phyloP scores from a whole-genome alignment of 1,140 invertebrate genomes.

The Drosophila santomea region DNA sequence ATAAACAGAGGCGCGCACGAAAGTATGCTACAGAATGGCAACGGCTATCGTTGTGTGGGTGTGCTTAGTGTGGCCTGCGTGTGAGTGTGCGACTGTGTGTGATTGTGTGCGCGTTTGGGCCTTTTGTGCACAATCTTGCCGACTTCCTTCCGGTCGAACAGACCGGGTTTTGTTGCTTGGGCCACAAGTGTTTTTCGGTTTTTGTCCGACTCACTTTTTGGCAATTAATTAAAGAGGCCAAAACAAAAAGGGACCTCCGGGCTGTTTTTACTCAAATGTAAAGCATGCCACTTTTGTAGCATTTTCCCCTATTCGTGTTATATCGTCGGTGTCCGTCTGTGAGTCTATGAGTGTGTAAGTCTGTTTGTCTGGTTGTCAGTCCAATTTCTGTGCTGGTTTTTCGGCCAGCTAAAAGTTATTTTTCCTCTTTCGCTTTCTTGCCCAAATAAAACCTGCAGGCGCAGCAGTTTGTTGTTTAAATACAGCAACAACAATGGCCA shows the following conservation, averaged over 20 bases:
- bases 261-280: slow-evolving; percentile 31
- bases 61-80: background rate
- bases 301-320: slow-evolving; percentile 77
- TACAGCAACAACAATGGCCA: slow-evolving; percentile 33
- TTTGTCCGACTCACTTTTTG: slow-evolving; percentile 69
- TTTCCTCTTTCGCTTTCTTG: slow-evolving; percentile 40
- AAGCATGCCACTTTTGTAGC: slow-evolving; percentile 60
- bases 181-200: slow-evolving; percentile 66
- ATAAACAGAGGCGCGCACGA: slow-evolving; percentile 72
- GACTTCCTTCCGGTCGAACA: slow-evolving; percentile 73
- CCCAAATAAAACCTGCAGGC: slow-evolving; percentile 74
- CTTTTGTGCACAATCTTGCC: slow-evolving; percentile 76
- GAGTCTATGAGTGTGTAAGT: background rate
- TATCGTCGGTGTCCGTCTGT: slow-evolving; percentile 34
- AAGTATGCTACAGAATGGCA: slow-evolving; percentile 73
- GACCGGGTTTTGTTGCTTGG: slow-evolving; percentile 17
- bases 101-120: slow-evolving; percentile 23
- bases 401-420: slow-evolving; percentile 61
- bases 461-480: slow-evolving; percentile 53
- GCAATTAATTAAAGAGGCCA: slow-evolving; percentile 81
- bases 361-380: slow-evolving; percentile 48
- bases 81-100: slow-evolving; percentile 7
- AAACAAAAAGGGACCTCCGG: slow-evolving; percentile 41
- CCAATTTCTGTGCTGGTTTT: slow-evolving; percentile 57
- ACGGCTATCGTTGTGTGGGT: slow-evolving; percentile 21